Percentiles rank a stretch among this genome's conserved stretches.
Evolutionary conservation across 2,888 invertebrate species (phyloP).

Genomic region (Drosophila crucigera): DNA sequence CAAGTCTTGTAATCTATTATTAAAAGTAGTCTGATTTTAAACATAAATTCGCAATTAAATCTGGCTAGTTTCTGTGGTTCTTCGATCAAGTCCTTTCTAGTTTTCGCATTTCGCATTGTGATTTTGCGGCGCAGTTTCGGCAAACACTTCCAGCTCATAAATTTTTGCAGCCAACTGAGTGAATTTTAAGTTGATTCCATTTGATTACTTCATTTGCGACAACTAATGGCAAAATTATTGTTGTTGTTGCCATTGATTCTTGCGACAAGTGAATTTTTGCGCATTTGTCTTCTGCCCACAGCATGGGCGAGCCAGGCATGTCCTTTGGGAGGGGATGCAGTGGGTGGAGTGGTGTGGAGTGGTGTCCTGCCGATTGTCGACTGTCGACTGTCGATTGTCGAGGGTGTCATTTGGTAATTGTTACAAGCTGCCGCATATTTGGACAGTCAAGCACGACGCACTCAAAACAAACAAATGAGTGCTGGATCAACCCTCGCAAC

Average conservation of each 20-base stretch:
- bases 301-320: not conserved
- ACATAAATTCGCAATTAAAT: not conserved
- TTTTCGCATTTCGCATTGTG: not conserved
- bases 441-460: conserved; percentile 68
- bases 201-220: conserved; percentile 76
- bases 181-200: conserved; percentile 66
- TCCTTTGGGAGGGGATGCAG: not conserved
- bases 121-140: not conserved
- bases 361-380: not conserved
- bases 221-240: conserved; percentile 83
- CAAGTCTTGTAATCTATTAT: not conserved
- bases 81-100: not conserved
- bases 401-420: conserved; percentile 81
- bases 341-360: not conserved
- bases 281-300: conserved; percentile 32
- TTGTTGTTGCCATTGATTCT: conserved; percentile 71
- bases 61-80: not conserved
- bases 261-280: conserved; percentile 82
- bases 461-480: conserved; percentile 78
- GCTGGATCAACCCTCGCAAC: conserved; percentile 59
- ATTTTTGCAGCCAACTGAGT: conserved; percentile 39
- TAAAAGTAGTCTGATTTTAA: not conserved
- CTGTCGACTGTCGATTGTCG: conserved; percentile 64
- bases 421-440: conserved; percentile 81
- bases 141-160: conserved; percentile 72